phyloP scores from a whole-genome alignment of 2,797 vertebrate species.

The Eleutherodactylus coqui region DNA sequence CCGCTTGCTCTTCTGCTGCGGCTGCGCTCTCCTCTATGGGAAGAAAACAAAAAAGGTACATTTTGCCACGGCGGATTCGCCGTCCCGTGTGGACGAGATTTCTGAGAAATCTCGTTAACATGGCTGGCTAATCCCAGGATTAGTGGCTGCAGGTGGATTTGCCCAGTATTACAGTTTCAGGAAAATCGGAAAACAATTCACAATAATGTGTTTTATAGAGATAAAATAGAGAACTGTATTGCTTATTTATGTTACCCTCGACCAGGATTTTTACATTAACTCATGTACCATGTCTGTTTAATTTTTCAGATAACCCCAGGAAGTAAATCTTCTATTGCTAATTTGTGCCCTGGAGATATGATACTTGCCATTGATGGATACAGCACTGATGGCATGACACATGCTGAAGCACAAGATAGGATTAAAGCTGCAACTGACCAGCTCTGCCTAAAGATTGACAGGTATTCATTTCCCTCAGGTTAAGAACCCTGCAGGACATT shows the following conservation, averaged over 20 bases:
- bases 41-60: too few species aligned
- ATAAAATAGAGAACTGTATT: background rate
- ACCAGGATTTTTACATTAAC: background rate
- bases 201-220: too few species aligned
- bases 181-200: too few species aligned
- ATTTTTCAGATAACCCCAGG: constrained; percentile 90
- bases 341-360: constrained; percentile 89
- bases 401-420: constrained; percentile 92
- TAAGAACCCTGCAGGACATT: background rate
- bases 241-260: background rate
- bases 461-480: constrained; percentile 74
- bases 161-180: too few species aligned
- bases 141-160: too few species aligned
- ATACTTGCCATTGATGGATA: constrained; percentile 92
- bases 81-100: too few species aligned
- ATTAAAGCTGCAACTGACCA: constrained; percentile 87
- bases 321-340: constrained; percentile 89
- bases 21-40: too few species aligned
- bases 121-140: too few species aligned
- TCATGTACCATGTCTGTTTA: background rate
- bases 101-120: too few species aligned
- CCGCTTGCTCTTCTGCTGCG: too few species aligned
- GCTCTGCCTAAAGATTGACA: constrained; percentile 90
- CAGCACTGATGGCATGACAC: constrained; percentile 88
- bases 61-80: too few species aligned